phyloP scores from a whole-genome alignment of 2,888 invertebrate species.

The Platerodrilus igneus region DNA sequence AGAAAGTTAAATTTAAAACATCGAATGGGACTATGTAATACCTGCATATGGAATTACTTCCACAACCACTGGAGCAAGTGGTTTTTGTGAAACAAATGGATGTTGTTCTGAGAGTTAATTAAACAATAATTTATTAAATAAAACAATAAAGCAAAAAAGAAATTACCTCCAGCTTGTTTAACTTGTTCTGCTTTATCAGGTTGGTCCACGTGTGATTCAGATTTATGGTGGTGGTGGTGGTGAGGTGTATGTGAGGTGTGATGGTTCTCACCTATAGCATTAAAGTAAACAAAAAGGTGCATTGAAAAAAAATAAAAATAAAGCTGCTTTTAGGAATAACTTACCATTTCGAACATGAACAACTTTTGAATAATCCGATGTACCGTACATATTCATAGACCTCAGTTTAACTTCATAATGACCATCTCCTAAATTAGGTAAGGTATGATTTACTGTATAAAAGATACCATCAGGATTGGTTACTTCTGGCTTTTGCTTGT shows the following conservation, averaged over 20 bases:
- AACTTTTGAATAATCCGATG: constrained; percentile 46
- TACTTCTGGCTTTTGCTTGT: constrained; percentile 37
- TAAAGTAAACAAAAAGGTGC: neutral
- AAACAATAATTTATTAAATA: too few relatives aligned
- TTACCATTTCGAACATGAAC: constrained; percentile 45
- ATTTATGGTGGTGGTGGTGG: neutral
- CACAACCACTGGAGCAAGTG: too few relatives aligned
- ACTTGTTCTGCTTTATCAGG: neutral
- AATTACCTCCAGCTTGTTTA: constrained; percentile 2
- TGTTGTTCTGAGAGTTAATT: too few relatives aligned
- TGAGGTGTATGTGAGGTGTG: neutral
- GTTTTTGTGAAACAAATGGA: too few relatives aligned
- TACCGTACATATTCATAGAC: constrained; percentile 48
- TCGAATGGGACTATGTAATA: too few relatives aligned
- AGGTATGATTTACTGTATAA: constrained; percentile 44
- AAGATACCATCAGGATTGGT: constrained; percentile 35
- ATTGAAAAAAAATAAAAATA: neutral
- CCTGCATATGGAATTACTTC: too few relatives aligned
- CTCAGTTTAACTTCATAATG: constrained; percentile 47
- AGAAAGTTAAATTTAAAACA: too few relatives aligned
- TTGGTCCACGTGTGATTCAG: constrained; percentile 3
- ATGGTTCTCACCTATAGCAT: neutral
- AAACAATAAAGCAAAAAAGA: constrained; percentile 9
- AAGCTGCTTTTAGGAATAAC: constrained; percentile 15
- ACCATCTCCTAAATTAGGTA: constrained; percentile 40